Conservation (phyloP, 2,888 invertebrate genomes). For the Hirtodrosophila trivittata region DNA sequence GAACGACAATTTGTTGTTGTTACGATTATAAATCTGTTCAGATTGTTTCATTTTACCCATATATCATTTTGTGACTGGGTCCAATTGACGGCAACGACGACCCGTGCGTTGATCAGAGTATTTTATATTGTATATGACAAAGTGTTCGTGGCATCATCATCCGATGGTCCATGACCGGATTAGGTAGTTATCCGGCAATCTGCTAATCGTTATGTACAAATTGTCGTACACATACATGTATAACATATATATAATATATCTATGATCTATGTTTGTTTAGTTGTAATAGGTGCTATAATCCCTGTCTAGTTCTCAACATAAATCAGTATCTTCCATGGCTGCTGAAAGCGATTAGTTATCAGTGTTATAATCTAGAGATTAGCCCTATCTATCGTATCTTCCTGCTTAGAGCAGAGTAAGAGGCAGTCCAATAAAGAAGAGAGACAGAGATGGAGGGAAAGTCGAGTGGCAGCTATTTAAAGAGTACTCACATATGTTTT, state of each 20-base stretch:
- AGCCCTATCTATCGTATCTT: too few relatives aligned
- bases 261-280: not conserved
- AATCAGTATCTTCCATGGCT: not conserved
- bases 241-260: not conserved
- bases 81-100: constrained; percentile 30
- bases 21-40: constrained; percentile 22
- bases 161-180: constrained; percentile 51
- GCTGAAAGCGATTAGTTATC: too few relatives aligned
- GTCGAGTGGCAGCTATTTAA: too few relatives aligned
- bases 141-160: constrained; percentile 7
- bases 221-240: constrained; percentile 3
- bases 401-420: too few relatives aligned
- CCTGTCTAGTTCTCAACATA: not conserved
- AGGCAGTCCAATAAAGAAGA: too few relatives aligned
- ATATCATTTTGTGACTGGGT: constrained; percentile 19
- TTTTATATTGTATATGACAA: too few relatives aligned
- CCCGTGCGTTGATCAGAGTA: constrained; percentile 10
- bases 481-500: too few relatives aligned
- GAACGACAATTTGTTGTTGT: constrained; percentile 6
- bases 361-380: too few relatives aligned
- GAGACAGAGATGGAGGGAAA: too few relatives aligned
- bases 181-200: constrained; percentile 30
- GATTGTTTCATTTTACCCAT: constrained; percentile 25
- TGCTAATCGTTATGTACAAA: constrained; percentile 1
- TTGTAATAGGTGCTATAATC: too few relatives aligned